phyloP scores from a whole-genome alignment of 2,888 invertebrate species.

The Sminthurides aquaticus region DNA sequence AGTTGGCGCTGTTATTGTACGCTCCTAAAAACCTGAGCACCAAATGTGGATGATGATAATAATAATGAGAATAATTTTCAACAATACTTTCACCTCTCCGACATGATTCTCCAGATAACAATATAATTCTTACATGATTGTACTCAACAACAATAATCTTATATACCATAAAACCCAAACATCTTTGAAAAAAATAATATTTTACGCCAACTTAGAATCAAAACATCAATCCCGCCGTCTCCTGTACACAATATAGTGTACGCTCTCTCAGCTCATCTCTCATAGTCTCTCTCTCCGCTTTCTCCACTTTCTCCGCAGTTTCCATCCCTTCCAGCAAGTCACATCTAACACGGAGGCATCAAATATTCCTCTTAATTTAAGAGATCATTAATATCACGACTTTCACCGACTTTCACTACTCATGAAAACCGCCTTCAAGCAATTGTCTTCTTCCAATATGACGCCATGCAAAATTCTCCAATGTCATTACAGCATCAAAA shows the following conservation, averaged over 20 bases:
- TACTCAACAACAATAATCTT: neutral
- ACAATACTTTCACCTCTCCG: neutral
- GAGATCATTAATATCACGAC: too few relatives aligned
- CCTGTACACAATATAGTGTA: too few relatives aligned
- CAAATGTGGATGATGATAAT: neutral
- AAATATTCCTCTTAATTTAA: too few relatives aligned
- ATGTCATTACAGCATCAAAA: too few relatives aligned
- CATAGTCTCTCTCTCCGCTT: neutral
- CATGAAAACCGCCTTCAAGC: too few relatives aligned
- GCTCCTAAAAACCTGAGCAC: neutral
- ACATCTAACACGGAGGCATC: too few relatives aligned
- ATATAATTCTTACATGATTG: neutral
- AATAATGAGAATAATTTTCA: neutral
- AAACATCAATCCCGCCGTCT: too few relatives aligned
- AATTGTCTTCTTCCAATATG: too few relatives aligned
- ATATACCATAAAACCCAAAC: neutral
- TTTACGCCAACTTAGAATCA: conserved; percentile 1
- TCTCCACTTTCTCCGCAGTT: neutral
- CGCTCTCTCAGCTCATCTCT: neutral
- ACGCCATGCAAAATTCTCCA: too few relatives aligned
- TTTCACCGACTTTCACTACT: too few relatives aligned
- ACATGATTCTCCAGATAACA: neutral
- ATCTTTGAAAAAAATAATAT: conserved; percentile 1
- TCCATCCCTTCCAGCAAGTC: too few relatives aligned
- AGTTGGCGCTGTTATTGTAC: too few relatives aligned